Conservation (phyloP, 2,888 invertebrate species). For the Trissolcus japonicus region DNA sequence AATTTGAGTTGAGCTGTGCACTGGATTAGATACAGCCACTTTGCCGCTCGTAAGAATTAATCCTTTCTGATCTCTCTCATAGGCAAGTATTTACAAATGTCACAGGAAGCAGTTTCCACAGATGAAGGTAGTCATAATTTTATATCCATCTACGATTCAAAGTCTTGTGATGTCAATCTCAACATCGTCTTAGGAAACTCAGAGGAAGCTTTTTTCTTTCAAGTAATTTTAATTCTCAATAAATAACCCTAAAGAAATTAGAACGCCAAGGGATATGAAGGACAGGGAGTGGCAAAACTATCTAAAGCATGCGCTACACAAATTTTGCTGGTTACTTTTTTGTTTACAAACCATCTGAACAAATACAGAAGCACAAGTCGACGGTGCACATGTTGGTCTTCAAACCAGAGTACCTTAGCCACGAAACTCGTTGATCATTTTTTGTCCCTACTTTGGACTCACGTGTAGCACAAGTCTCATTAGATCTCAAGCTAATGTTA, state of each 20-base stretch:
- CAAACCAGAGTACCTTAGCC: neutral
- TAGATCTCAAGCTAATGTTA: conserved; percentile 9
- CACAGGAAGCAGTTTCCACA: neutral
- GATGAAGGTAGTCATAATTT: neutral
- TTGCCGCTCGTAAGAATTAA: conserved; percentile 36
- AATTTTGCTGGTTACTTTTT: conserved; percentile 63
- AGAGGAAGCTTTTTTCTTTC: conserved; percentile 14
- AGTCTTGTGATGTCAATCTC: neutral
- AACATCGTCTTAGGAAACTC: neutral
- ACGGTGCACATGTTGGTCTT: conserved; percentile 16
- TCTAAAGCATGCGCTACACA: conserved; percentile 71
- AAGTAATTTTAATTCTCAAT: conserved; percentile 23
- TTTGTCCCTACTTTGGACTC: neutral
- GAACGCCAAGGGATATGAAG: conserved; percentile 51
- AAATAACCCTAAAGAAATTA: conserved; percentile 17
- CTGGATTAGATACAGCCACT: conserved; percentile 40
- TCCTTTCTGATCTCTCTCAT: conserved; percentile 31
- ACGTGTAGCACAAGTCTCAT: neutral
- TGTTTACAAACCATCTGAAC: conserved; percentile 52
- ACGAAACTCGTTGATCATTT: too few species aligned
- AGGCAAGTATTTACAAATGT: conserved; percentile 47
- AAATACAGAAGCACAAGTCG: conserved; percentile 46
- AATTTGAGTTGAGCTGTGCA: conserved; percentile 41
- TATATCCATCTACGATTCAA: neutral
- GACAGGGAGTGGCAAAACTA: conserved; percentile 55